Conservation (phyloP, 2,888 invertebrate genomes). For the Physocephala rufipes region DNA sequence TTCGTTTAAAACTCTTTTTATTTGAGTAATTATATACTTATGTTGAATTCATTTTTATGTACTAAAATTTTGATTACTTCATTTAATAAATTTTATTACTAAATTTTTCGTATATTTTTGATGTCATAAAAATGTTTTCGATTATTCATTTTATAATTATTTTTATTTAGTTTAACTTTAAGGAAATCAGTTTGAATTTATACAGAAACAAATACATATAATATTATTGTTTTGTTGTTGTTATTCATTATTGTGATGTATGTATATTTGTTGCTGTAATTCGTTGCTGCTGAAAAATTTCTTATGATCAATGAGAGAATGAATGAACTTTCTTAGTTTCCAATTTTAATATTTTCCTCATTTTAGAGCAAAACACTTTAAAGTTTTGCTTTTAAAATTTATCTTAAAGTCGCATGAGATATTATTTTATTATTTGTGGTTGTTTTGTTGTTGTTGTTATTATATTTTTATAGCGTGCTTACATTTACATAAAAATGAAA, state of each 20-base stretch:
- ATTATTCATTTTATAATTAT: constrained; percentile 2
- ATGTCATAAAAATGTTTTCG: constrained; percentile 6
- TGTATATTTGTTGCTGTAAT: constrained; percentile 38
- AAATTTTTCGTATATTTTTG: background rate
- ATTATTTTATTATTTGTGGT: background rate
- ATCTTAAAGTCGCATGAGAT: background rate
- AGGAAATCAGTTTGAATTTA: background rate
- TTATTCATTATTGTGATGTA: constrained; percentile 39
- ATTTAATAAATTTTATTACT: background rate
- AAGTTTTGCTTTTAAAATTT: constrained; percentile 2
- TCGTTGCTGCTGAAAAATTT: constrained; percentile 45
- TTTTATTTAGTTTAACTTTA: constrained; percentile 1
- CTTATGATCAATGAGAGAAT: background rate
- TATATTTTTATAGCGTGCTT: background rate
- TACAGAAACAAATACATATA: background rate
- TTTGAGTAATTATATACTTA: too few relatives aligned
- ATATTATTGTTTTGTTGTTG: background rate
- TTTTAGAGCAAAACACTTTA: constrained; percentile 17
- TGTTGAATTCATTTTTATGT: too few relatives aligned
- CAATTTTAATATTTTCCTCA: constrained; percentile 36
- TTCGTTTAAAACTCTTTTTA: too few relatives aligned
- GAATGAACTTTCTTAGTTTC: constrained; percentile 8
- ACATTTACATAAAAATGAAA: background rate
- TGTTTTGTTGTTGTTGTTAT: background rate
- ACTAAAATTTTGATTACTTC: constrained; percentile 15